Percentiles rank a stretch among this genome's conserved stretches.
Conservation (phyloP, 2,797 vertebrate species). For the Enteromius anoplus region DNA sequence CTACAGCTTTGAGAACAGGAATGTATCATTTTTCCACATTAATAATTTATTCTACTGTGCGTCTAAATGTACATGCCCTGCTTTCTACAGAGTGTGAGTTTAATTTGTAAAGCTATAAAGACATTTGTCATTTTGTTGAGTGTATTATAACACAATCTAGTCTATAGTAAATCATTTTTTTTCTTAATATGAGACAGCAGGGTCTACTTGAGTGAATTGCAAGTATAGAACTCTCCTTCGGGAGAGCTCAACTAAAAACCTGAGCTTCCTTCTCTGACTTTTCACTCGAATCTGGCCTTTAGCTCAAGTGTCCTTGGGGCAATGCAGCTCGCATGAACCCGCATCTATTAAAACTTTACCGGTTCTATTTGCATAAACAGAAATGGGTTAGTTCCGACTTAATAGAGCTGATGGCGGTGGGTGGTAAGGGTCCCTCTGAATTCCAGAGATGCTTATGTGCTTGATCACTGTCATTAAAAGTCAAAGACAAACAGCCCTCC, state of each 20-base stretch:
- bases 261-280: slow-evolving; percentile 55
- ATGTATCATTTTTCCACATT: background rate
- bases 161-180: background rate
- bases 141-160: slow-evolving; percentile 12
- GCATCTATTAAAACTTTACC: slow-evolving; percentile 66
- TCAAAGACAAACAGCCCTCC: slow-evolving; percentile 29
- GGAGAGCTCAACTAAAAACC: background rate
- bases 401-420: slow-evolving; percentile 67
- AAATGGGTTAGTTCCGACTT: slow-evolving; percentile 68
- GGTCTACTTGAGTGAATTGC: slow-evolving; percentile 18
- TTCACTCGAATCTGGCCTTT: slow-evolving; percentile 62
- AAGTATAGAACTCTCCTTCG: background rate
- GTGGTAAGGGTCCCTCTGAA: slow-evolving; percentile 42
- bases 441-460: slow-evolving; percentile 40
- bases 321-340: slow-evolving; percentile 58
- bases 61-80: background rate
- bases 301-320: slow-evolving; percentile 67
- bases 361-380: slow-evolving; percentile 64
- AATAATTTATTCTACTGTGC: background rate
- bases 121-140: background rate
- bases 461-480: slow-evolving; percentile 48
- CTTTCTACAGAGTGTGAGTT: background rate
- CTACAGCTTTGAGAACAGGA: background rate
- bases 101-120: background rate
- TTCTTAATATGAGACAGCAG: slow-evolving; percentile 9